Evolutionary conservation across 2,113 vertebrate species (phyloP).

Genomic region (Apaloderma vittatum): DNA sequence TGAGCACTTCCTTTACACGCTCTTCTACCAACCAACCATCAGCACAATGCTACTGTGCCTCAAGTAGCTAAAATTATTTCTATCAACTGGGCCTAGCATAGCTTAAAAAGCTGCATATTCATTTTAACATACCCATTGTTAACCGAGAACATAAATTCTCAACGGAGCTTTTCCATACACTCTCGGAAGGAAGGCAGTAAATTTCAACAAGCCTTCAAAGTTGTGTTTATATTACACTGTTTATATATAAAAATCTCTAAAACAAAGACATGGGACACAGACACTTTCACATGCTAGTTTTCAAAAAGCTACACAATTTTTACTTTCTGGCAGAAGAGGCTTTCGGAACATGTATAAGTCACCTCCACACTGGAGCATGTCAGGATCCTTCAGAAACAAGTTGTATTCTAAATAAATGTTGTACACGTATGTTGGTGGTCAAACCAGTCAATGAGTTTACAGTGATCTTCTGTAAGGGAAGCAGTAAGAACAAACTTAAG

Average conservation of each 20-base stretch:
- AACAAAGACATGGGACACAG: not conserved
- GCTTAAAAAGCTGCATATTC: not conserved
- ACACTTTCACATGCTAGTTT: not conserved
- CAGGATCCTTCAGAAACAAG: not conserved
- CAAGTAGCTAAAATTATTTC: not conserved
- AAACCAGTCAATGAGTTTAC: not conserved
- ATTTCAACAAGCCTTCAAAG: not conserved
- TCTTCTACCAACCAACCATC: not conserved
- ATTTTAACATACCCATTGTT: not conserved
- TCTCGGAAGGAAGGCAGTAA: not conserved
- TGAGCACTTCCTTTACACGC: not conserved
- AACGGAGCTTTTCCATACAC: not conserved
- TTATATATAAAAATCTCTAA: not conserved
- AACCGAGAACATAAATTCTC: not conserved
- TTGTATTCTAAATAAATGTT: not conserved
- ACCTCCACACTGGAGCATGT: not conserved
- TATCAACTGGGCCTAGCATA: not conserved
- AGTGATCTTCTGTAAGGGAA: not conserved
- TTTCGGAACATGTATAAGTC: not conserved
- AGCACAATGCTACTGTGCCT: not conserved
- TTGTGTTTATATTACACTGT: not conserved
- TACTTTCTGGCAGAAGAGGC: not conserved
- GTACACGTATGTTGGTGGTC: fast-evolving
- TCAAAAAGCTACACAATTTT: not conserved
- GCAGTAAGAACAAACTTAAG: not conserved